phyloP scores from a whole-genome alignment of 1,140 invertebrate species.

The Achroia grisella region DNA sequence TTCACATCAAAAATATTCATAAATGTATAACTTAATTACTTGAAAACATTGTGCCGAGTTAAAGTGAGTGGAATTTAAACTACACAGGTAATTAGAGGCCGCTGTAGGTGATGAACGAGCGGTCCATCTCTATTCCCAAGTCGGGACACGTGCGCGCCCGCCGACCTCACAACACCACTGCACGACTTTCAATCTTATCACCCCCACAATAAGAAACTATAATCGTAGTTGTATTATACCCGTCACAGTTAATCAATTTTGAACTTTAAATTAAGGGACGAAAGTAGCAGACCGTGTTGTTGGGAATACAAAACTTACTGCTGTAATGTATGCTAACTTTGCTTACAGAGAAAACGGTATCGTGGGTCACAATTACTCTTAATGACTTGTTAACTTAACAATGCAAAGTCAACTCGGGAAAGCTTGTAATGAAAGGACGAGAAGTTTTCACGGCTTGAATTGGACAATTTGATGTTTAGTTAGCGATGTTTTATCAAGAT shows the following conservation, averaged over 20 bases:
- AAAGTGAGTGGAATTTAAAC: conserved; percentile 5
- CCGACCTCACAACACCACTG: not conserved
- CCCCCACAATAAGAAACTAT: not conserved
- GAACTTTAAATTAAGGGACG: conserved; percentile 1
- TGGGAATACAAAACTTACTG: not conserved
- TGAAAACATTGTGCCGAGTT: not conserved
- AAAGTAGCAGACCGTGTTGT: not conserved
- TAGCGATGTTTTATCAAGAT: no score
- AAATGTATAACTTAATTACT: no score
- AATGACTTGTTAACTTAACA: conserved; percentile 3
- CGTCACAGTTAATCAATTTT: not conserved
- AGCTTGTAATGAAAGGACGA: conserved; percentile 1
- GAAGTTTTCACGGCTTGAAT: conserved; percentile 1
- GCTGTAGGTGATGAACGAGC: conserved; percentile 1
- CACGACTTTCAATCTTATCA: not conserved
- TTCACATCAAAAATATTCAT: no score
- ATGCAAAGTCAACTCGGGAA: not conserved
- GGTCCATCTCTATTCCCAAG: not conserved
- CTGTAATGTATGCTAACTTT: conserved; percentile 3
- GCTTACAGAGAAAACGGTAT: not conserved
- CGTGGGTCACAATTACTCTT: conserved; percentile 3
- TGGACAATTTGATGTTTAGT: not conserved
- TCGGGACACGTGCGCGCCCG: conserved; percentile 1
- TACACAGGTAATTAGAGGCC: conserved; percentile 2
- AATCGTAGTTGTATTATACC: no score